Percentiles rank a stretch among this genome's conserved stretches.
Evolutionary conservation across 2,113 vertebrate genomes (phyloP).

Genomic region (Rhabdomys dilectus): DNA sequence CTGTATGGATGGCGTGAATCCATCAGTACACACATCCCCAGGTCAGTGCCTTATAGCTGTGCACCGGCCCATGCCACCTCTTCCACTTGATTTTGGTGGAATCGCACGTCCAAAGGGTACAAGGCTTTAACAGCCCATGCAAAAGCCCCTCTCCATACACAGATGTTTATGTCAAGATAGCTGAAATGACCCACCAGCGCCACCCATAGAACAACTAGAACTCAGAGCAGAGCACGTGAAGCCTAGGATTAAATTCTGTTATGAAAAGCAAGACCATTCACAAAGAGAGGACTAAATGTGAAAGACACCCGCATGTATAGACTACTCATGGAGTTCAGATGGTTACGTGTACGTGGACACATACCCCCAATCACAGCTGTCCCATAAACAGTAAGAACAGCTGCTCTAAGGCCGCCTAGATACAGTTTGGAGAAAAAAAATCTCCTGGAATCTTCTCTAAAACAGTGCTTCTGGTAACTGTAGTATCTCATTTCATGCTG

Average conservation of each 20-base stretch:
- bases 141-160: neutral
- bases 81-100: neutral
- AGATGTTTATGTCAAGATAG: neutral
- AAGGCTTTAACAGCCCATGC: fast-evolving
- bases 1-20: constrained; percentile 39
- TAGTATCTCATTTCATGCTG: neutral
- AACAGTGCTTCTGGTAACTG: neutral
- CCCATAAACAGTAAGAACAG: neutral
- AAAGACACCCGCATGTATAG: fast-evolving
- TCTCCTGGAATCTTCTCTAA: neutral
- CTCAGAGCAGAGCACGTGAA: neutral
- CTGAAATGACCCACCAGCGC: neutral
- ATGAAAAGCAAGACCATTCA: neutral
- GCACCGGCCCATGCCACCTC: neutral
- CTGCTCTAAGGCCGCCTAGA: neutral
- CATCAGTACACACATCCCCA: neutral
- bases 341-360: neutral
- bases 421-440: neutral
- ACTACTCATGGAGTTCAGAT: neutral
- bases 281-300: neutral
- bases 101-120: fast-evolving
- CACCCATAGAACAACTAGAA: neutral
- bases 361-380: neutral
- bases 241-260: neutral
- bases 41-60: fast-evolving